These are phyloP conservation scores for Sinonovacula constricta DNA, from an alignment of 1,140 invertebrate species.

Conservation along the genomic window DNA sequence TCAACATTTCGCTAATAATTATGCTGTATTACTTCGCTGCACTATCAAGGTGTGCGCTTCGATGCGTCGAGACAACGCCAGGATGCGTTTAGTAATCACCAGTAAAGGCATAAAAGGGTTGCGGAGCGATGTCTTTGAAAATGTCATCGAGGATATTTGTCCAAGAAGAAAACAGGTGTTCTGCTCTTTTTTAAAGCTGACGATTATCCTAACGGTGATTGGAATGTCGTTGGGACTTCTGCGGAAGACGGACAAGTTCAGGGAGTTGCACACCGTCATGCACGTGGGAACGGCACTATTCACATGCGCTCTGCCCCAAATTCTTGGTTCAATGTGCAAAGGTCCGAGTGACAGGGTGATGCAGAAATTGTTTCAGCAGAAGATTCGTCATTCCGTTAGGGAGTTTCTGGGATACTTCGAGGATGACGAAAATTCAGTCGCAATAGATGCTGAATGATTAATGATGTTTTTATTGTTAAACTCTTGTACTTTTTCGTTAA, in stretches of 20 bases:
- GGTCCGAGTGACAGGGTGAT: neutral
- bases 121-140: constrained; percentile 14
- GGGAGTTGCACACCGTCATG: constrained; percentile 28
- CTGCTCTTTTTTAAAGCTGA: constrained; percentile 9
- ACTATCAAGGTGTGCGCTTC: neutral
- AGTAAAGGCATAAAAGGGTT: neutral
- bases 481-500: too few relatives aligned
- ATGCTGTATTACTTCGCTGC: too few relatives aligned
- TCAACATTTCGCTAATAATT: neutral
- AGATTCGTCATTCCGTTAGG: too few relatives aligned
- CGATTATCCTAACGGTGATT: constrained; percentile 10
- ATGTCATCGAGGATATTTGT: constrained; percentile 24
- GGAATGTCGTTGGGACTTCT: constrained; percentile 21
- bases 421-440: too few relatives aligned
- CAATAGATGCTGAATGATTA: too few relatives aligned
- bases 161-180: constrained; percentile 21
- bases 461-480: too few relatives aligned
- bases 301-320: constrained; percentile 32
- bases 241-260: constrained; percentile 11
- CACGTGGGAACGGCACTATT: constrained; percentile 31
- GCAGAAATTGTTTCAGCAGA: neutral
- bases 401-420: too few relatives aligned
- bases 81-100: neutral
- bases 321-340: constrained; percentile 15
- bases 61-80: neutral